Base-by-base conservation (phyloP, 2,797 vertebrate genomes). In the Champsocephalus gunnari region DNA sequence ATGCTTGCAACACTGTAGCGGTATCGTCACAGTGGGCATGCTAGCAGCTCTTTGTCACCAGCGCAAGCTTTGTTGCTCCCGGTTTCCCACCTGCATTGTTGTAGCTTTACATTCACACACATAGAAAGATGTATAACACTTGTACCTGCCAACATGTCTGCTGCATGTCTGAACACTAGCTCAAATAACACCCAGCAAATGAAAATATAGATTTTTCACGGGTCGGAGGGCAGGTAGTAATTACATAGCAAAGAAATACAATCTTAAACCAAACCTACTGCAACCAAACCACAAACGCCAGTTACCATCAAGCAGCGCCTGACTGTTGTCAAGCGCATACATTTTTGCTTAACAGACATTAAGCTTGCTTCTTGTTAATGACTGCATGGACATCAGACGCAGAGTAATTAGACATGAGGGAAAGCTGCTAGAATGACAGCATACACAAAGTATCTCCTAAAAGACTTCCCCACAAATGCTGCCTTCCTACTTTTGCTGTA, bases 151-250 rank as follows among this genome's bases (percentile, higher is more conserved):
- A 79, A 78, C 71, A 74, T 56, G 50, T 60, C 66, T 60, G 17
- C 38, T 12, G 65, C 28, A 65, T 75, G 60, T 60, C 53, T 64
- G 41, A 73, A 56, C 69, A 80, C 17, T 38, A 19, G 55, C 14
- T 74, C 55, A 74, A 74, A 83, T 75, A 63, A 75, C 65, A 84
- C 48, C 45, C 17, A 4, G n/a, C 19, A 75, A 55, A 77, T 83
- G 65, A 77, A 85, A 82, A 55, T 80, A 82, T 72, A 61, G 74
- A 87, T 88, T 84, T 54, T 9, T 48, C 45, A 41, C 51, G 28
- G 67, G 47, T 38, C 21, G 14, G 59, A 55, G 45, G 64, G 16
- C 34, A 71, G 14, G 62, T 51, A 45, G 12, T 62, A 48, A 68
- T 77, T 69, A 75, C 53, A 73, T 21, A 53, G 53, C 61, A 51